phyloP scores from a whole-genome alignment of 2,888 invertebrate species.

The Lottia scabra region DNA sequence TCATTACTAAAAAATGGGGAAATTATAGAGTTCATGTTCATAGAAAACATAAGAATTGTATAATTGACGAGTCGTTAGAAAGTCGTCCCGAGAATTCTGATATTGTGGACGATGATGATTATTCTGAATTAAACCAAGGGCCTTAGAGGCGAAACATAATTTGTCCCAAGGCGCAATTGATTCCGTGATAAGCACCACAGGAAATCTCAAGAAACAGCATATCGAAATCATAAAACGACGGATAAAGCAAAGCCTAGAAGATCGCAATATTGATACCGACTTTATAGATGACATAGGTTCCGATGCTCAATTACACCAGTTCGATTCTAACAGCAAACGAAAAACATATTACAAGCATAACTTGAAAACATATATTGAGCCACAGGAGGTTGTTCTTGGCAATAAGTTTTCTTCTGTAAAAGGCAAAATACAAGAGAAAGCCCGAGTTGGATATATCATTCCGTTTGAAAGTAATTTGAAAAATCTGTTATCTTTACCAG shows the following conservation, averaged over 20 bases:
- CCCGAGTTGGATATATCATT: too few relatives aligned
- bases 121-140: too few relatives aligned
- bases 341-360: neutral
- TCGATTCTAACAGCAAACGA: neutral
- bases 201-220: neutral
- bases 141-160: neutral
- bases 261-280: neutral
- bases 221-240: neutral
- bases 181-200: neutral
- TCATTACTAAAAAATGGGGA: neutral
- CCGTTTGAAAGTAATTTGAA: too few relatives aligned
- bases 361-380: neutral
- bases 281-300: neutral
- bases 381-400: neutral
- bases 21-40: neutral
- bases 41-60: too few relatives aligned
- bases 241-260: neutral
- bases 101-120: too few relatives aligned
- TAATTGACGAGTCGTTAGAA: too few relatives aligned
- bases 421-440: neutral
- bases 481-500: too few relatives aligned
- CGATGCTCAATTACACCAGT: neutral
- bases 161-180: neutral
- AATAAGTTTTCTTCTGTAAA: too few relatives aligned
- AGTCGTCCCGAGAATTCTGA: too few relatives aligned